Evolutionary conservation across 2,113 vertebrate genomes (phyloP).

Genomic region (Pogona vitticeps): DNA sequence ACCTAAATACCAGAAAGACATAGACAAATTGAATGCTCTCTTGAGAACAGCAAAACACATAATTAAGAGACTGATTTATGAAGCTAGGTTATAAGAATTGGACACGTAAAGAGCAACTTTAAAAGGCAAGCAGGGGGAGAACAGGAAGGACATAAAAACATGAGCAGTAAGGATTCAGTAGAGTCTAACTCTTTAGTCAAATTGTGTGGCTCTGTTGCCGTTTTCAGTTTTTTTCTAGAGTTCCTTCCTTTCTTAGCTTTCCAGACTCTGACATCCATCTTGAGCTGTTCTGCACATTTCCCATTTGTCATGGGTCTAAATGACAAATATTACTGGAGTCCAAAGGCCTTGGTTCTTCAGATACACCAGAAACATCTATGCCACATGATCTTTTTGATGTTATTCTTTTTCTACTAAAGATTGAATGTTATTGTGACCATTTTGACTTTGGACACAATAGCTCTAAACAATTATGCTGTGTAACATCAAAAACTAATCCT

Average conservation of each 20-base stretch:
- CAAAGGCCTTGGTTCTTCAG: background rate
- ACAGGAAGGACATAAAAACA: background rate
- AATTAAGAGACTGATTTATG: slow-evolving; percentile 28
- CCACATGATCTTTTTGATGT: too few species aligned
- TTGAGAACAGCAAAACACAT: slow-evolving; percentile 14
- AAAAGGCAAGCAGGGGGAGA: slow-evolving; percentile 4
- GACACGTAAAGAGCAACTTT: background rate
- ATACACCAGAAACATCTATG: background rate
- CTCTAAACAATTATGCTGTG: too few species aligned
- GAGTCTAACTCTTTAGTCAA: background rate
- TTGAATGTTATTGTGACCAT: background rate
- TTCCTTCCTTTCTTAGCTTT: background rate
- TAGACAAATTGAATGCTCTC: background rate
- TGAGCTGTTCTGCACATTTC: background rate
- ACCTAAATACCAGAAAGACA: slow-evolving; percentile 27
- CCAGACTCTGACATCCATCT: too few species aligned
- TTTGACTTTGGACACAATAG: too few species aligned
- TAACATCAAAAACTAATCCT: too few species aligned
- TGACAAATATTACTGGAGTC: background rate
- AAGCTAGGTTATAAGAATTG: slow-evolving; percentile 21
- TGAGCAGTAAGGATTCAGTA: background rate
- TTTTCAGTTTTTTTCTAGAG: background rate
- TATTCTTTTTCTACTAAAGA: too few species aligned
- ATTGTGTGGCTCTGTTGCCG: background rate
- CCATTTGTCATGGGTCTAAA: background rate